Evolutionary conservation across 1,140 invertebrate genomes (phyloP), one percentile per base, ranked within the genome.

Genomic region (Ctenoplectra terminalis): DNA sequence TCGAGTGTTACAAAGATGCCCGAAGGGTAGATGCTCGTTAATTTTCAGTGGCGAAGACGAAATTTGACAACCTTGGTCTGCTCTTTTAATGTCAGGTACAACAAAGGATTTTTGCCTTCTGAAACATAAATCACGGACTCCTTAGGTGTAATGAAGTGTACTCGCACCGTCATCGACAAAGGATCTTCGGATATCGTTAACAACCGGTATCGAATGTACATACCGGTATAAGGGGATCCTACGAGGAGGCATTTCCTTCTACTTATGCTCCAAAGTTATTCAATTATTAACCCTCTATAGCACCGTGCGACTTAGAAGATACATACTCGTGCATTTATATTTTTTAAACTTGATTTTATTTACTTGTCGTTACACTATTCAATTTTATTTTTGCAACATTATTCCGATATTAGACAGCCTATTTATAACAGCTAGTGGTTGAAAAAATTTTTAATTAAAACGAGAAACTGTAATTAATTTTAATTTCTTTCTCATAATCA

Each of bases 1-100:
- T 43, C 46, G 79, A 86, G 78, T 71, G 84, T 81, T 74, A 82
- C 73, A 73, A 79, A 82, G 84, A 82, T 78, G 70, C 73, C 46
- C 76, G 43, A 85, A 72, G 77, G 84, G 81, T 82, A 43, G 76
- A 23, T 40, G 78, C 83, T 86, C 83, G 84, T 86, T 86, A 86
- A 86, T 86, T 75, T 70, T 56, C 48, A 60, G 48, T 64, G 83
- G 67, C 78, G 71, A 74, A 85, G 83, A 78, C 84, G 85, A 86
- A 85, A 86, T 82, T 76, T 63, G 79, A 86, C 86, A 86, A 40
- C 17, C 17, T 34, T 81, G 60, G 48, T 29, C 63, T 46, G 54
- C 56, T 40, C 48, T 85, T 86, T 79, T 82, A 76, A 71, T 43
- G n/a, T 29, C 46, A 40, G 40, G 72, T 46, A 58, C 72, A 60